These are phyloP conservation scores for Diarsia dahlii DNA, from an alignment of 2,888 invertebrate genomes.

Conservation along the genomic window DNA sequence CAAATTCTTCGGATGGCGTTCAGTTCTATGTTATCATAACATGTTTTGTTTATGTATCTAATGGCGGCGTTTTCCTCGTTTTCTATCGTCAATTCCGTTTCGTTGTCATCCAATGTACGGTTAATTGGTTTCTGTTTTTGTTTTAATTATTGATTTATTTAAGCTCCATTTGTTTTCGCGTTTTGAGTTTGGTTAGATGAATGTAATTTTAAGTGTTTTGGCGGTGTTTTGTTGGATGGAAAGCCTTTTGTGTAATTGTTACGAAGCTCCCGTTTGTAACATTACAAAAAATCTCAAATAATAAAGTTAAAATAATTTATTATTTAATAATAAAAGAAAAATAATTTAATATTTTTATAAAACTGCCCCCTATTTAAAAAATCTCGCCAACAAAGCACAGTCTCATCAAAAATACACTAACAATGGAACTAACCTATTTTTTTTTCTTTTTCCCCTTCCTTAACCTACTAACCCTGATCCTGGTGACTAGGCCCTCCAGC, in stretches of 20 bases:
- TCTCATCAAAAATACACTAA: slow-evolving; percentile 71
- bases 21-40: slow-evolving; percentile 87
- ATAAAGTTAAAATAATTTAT: neutral
- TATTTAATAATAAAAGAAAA: neutral
- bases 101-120: slow-evolving; percentile 69
- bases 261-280: slow-evolving; percentile 5
- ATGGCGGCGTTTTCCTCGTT: slow-evolving; percentile 85
- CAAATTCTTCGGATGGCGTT: slow-evolving; percentile 89
- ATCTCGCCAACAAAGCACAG: slow-evolving; percentile 43
- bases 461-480: slow-evolving; percentile 89
- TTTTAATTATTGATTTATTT: slow-evolving; percentile 68
- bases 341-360: neutral
- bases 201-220: slow-evolving; percentile 67
- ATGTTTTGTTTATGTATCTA: slow-evolving; percentile 89
- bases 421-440: slow-evolving; percentile 83
- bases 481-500: slow-evolving; percentile 92
- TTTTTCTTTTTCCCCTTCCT: slow-evolving; percentile 75
- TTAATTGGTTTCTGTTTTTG: slow-evolving; percentile 70
- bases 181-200: slow-evolving; percentile 48
- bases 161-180: slow-evolving; percentile 66
- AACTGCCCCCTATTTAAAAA: neutral
- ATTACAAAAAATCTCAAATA: neutral
- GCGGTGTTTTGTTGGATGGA: slow-evolving; percentile 65
- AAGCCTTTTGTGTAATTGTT: slow-evolving; percentile 42
- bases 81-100: slow-evolving; percentile 78